These are phyloP conservation scores for Venturia canescens DNA, from an alignment of 1,140 invertebrate genomes.

Conservation along the genomic window DNA sequence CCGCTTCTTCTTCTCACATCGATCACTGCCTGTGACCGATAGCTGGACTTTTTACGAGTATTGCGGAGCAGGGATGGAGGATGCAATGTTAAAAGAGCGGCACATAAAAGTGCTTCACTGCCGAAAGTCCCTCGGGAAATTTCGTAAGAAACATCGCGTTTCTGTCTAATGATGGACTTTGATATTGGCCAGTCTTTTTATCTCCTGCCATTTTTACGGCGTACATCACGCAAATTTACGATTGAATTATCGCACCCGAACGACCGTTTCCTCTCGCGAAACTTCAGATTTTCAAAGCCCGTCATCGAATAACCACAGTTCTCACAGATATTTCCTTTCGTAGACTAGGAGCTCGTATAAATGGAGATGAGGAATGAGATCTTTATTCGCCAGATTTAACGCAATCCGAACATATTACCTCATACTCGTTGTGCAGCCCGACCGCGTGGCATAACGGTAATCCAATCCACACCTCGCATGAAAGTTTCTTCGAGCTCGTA, in stretches of 20 bases:
- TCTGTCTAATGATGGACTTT: not conserved
- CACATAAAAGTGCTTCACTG: not conserved
- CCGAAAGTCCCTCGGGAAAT: conserved; percentile 9
- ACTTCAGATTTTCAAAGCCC: not conserved
- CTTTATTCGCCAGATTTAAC: too few species aligned
- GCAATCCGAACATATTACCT: too few species aligned
- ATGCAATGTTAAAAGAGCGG: not conserved
- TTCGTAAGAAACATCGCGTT: not conserved
- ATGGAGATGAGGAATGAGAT: not conserved
- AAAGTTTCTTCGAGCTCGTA: too few species aligned
- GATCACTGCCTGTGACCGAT: not conserved
- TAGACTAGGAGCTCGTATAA: too few species aligned
- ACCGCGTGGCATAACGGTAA: too few species aligned
- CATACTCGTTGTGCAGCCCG: too few species aligned
- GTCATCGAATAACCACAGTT: too few species aligned
- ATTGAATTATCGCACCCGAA: not conserved
- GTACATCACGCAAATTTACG: not conserved
- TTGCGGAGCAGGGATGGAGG: not conserved
- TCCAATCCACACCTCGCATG: too few species aligned
- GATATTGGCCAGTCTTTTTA: not conserved
- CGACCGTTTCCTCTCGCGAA: not conserved
- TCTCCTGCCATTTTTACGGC: not conserved
- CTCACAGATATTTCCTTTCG: too few species aligned
- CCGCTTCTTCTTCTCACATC: not conserved
- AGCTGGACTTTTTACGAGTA: conserved; percentile 17